A percentile compares a stretch with the other conserved stretches of the same genome.
These are phyloP conservation scores for Telenomus remus DNA, from an alignment of 1,140 invertebrate species.

Conservation along the genomic window DNA sequence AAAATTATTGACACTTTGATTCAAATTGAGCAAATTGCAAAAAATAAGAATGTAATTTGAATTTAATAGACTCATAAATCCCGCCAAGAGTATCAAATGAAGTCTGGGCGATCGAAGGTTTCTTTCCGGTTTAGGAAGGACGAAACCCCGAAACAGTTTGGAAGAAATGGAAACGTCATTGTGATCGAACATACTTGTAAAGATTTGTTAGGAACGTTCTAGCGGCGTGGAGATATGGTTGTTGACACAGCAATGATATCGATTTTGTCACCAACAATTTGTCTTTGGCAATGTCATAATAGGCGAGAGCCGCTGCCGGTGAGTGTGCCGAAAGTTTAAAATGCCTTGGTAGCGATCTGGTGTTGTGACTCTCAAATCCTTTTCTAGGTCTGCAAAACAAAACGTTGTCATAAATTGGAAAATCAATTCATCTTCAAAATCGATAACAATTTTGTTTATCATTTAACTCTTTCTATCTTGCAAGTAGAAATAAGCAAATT, in stretches of 20 bases:
- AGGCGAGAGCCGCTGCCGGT: conserved; percentile 84
- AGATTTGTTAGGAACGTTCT: conserved; percentile 90
- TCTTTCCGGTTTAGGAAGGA: conserved; percentile 21
- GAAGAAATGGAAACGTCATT: conserved; percentile 18
- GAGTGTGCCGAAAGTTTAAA: conserved; percentile 89
- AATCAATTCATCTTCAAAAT: no score
- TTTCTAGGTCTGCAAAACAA: conserved; percentile 76
- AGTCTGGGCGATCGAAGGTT: background rate
- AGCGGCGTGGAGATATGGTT: conserved; percentile 91
- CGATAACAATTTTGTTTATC: no score
- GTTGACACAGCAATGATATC: conserved; percentile 92
- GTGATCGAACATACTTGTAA: conserved; percentile 81
- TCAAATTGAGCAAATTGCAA: no score
- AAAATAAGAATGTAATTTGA: background rate
- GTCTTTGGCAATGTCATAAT: conserved; percentile 95
- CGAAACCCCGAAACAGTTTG: conserved; percentile 5
- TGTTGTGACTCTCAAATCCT: conserved; percentile 79
- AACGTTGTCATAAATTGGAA: no score
- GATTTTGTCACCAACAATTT: conserved; percentile 96
- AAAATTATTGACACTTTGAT: no score
- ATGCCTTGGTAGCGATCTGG: conserved; percentile 88
- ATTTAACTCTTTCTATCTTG: no score
- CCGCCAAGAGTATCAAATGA: conserved; percentile 12
- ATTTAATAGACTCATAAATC: conserved; percentile 7
- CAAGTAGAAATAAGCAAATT: no score